Conservation (phyloP, 2,888 invertebrate species). For the Tenthredo notha region DNA sequence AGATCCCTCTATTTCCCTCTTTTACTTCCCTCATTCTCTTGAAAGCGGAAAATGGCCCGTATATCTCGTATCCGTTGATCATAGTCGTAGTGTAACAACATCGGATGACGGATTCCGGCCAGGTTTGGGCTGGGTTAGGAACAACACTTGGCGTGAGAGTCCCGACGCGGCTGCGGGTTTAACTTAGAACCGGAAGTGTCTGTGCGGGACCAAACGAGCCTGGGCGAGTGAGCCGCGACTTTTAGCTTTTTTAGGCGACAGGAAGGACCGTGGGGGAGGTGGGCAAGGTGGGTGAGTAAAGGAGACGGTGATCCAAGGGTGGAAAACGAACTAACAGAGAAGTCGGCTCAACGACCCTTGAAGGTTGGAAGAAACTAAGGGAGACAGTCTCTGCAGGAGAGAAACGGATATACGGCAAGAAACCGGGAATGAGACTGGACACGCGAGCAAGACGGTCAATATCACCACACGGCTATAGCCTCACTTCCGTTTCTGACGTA, state of each 20-base stretch:
- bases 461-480: slow-evolving; percentile 26
- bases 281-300: not conserved
- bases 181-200: slow-evolving; percentile 41
- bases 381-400: slow-evolving; percentile 30
- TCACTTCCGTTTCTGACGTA: slow-evolving; percentile 28
- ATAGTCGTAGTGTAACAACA: not conserved
- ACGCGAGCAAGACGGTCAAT: slow-evolving; percentile 34
- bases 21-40: not conserved
- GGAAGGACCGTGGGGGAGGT: not conserved
- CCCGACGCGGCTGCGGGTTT: slow-evolving; percentile 26
- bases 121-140: slow-evolving; percentile 26
- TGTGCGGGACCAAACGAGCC: slow-evolving; percentile 35
- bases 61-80: not conserved
- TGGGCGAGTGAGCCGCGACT: not conserved
- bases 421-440: slow-evolving; percentile 52
- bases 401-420: slow-evolving; percentile 26
- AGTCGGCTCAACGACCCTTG: slow-evolving; percentile 52
- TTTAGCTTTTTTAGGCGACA: slow-evolving; percentile 45
- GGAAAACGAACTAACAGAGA: slow-evolving; percentile 44
- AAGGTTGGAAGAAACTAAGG: slow-evolving; percentile 53
- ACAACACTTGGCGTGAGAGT: slow-evolving; percentile 38
- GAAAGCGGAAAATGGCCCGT: not conserved
- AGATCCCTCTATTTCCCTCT: slow-evolving; percentile 1
- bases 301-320: slow-evolving; percentile 24
- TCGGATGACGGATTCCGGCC: slow-evolving; percentile 1